Percentiles rank a stretch among this genome's conserved stretches.
Evolutionary conservation across 2,113 vertebrate genomes (phyloP).

Genomic region (Isurus oxyrinchus): DNA sequence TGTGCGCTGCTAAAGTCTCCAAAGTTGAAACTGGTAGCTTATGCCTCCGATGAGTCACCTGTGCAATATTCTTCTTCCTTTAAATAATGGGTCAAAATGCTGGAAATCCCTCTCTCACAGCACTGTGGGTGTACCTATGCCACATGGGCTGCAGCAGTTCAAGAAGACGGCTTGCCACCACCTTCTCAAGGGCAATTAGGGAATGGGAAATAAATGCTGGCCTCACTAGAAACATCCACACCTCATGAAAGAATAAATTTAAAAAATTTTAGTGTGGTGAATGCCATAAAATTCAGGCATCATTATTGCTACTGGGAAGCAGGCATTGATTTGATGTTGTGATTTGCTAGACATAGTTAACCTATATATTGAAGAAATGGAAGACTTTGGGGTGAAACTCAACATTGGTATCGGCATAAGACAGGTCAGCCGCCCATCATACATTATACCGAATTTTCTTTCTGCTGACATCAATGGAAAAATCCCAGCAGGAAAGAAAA

Average conservation of each 20-base stretch:
- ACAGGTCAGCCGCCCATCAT: neutral
- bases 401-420: neutral
- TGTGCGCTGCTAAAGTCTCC: neutral
- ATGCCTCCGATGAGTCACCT: neutral
- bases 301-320: neutral
- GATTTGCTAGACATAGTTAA: neutral
- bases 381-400: neutral
- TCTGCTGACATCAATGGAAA: neutral
- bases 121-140: too few relatives aligned
- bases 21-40: neutral
- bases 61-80: neutral
- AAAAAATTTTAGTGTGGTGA: neutral
- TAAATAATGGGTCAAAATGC: too few relatives aligned
- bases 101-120: too few relatives aligned
- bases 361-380: neutral
- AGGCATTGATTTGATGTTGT: neutral
- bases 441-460: neutral
- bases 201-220: too few relatives aligned
- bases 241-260: too few relatives aligned
- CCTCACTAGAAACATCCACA: too few relatives aligned
- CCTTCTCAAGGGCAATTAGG: too few relatives aligned
- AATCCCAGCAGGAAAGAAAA: neutral
- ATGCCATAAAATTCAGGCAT: neutral
- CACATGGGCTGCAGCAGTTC: too few relatives aligned
- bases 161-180: too few relatives aligned